A percentile compares a stretch with the other conserved stretches of the same genome.
phyloP scores from a whole-genome alignment of 2,888 invertebrate species.

The Keiferia lycopersicella region DNA sequence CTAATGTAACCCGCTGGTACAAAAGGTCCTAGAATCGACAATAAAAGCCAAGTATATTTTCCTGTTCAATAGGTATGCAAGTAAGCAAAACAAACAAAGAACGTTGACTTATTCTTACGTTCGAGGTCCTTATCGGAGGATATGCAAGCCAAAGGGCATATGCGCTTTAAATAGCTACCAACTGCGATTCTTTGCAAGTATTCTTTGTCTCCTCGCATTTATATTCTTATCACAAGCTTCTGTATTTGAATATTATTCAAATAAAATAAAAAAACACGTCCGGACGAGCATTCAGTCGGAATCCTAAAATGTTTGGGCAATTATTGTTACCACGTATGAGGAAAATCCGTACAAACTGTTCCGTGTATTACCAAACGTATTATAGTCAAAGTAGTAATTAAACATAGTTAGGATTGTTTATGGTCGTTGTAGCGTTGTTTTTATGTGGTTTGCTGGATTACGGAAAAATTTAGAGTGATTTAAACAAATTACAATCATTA shows the following conservation, averaged over 20 bases:
- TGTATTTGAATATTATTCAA: conserved; percentile 14
- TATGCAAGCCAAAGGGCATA: conserved; percentile 15
- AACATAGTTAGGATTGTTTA: conserved; percentile 6
- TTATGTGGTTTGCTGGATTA: background rate
- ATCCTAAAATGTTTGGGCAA: conserved; percentile 11
- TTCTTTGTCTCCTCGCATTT: conserved; percentile 8
- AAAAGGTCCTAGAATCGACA: too few species aligned
- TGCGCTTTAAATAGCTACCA: background rate
- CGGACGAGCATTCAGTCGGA: background rate
- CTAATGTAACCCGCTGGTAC: too few species aligned
- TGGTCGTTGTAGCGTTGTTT: background rate
- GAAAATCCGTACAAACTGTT: conserved; percentile 10
- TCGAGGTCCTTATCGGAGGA: conserved; percentile 8
- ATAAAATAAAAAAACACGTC: conserved; percentile 7
- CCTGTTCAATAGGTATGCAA: background rate
- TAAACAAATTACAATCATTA: too few species aligned
- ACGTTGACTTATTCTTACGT: conserved; percentile 1
- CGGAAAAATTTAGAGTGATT: background rate
- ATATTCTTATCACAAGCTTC: conserved; percentile 16
- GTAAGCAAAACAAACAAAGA: conserved; percentile 11
- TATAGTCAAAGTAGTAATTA: conserved; percentile 9
- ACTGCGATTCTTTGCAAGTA: conserved; percentile 10
- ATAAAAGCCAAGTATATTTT: background rate
- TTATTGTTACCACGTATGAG: conserved; percentile 3
- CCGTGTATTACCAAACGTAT: too few species aligned